Evolutionary conservation across 2,113 vertebrate genomes (phyloP), one percentile per base, ranked within the genome.

Genomic region (Saguinus imperator): DNA sequence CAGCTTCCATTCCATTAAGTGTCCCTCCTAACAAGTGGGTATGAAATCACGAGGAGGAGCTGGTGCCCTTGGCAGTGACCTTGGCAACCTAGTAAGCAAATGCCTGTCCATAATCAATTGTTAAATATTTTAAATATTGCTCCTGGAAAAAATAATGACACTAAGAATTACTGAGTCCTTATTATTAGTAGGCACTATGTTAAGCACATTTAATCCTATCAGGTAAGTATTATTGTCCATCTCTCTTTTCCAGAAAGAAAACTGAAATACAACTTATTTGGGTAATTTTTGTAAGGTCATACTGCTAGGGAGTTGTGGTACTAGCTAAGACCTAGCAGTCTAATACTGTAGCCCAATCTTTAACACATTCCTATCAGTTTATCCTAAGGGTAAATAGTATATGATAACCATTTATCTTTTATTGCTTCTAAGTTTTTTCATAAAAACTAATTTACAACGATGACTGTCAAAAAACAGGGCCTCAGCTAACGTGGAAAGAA

Each of bases 191-290:
- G 13, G 40, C 20, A 32, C 12, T 50, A 48, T 45, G 40, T 48
- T 72, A 93, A 45, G 5, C 10, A 85, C 3, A 27, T 70, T 77
- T 88, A 87, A 87, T 40, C 14, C 48, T 80, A 58, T 35, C 43
- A 91, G 18, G 1, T 58, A 94, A 72, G 13, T 40, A 37, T 7
- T 25, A 25, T 70, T 64, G 48, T 73, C 6, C 21, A 68, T 79
- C 43, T 50, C 4, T 95, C 52, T 66, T 95, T 81, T 37, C 75
- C 14, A 73, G 29, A 93, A 50, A 85, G 61, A 94, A 92, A 95
- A 97, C 1, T 6, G 6, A 95, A 93, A 87, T 77, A n/a, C 3
- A 61, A 87, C 84, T 75, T 11, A 50, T 10, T 35, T 20, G 75
- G 8, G 17, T 29, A 72, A 80, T 77, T n/a, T 90, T 61, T 11